Conservation (phyloP, 2,888 invertebrate genomes). For the Agrochola macilenta region DNA sequence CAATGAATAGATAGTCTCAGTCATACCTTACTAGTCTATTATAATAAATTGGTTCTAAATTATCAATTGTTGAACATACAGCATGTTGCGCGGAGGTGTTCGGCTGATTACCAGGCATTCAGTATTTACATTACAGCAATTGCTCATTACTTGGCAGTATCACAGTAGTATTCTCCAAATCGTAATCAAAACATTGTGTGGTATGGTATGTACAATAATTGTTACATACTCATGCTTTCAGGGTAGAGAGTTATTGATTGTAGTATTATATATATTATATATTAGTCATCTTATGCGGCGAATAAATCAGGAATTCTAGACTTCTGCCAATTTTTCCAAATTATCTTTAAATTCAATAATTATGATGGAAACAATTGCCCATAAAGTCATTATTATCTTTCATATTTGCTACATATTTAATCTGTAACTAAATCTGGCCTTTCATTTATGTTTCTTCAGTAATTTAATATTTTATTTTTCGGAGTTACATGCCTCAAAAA, state of each 20-base stretch:
- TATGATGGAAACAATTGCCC: not conserved
- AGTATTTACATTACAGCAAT: constrained; percentile 22
- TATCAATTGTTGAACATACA: constrained; percentile 31
- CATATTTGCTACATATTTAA: not conserved
- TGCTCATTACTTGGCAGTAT: constrained; percentile 7
- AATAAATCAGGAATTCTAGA: not conserved
- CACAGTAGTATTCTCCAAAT: not conserved
- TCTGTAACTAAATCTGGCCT: not conserved
- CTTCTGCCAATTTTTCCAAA: not conserved
- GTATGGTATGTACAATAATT: not conserved
- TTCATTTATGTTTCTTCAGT: not conserved
- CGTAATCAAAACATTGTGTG: constrained; percentile 25
- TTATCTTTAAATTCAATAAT: not conserved
- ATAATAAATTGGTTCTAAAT: constrained; percentile 7
- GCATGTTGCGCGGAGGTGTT: constrained; percentile 16
- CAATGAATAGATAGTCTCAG: not conserved
- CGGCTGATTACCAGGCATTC: constrained; percentile 8
- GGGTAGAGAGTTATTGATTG: constrained; percentile 6
- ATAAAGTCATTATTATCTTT: not conserved
- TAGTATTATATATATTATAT: too few relatives aligned
- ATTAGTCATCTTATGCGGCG: not conserved
- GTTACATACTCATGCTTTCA: constrained; percentile 11
- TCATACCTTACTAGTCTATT: not conserved
- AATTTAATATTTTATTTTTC: not conserved
- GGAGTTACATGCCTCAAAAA: not conserved